These are phyloP conservation scores for Trissonchulus latispiculum DNA, from an alignment of 2,888 invertebrate species.

Conservation along the genomic window DNA sequence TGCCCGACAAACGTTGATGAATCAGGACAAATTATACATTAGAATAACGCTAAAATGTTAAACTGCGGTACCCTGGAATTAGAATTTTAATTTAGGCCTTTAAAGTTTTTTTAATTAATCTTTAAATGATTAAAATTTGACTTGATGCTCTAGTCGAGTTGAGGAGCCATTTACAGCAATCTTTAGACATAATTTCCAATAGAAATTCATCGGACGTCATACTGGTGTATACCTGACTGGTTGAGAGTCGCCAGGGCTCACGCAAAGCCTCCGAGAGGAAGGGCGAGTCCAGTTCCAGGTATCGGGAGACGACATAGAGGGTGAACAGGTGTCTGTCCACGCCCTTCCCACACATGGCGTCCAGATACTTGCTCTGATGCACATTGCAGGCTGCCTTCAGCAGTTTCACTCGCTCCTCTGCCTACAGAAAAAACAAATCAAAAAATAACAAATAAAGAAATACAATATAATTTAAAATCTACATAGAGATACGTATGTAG, in stretches of 20 bases:
- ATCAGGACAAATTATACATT: no score
- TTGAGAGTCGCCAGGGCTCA: conserved; percentile 94
- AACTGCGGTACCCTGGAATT: no score
- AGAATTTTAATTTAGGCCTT: no score
- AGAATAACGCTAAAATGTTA: no score
- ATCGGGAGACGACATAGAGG: conserved; percentile 93
- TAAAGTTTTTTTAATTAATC: background rate
- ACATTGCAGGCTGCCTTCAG: conserved; percentile 45
- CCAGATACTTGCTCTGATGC: conserved; percentile 82
- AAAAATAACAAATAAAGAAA: no score
- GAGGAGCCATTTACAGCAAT: background rate
- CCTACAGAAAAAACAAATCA: conserved; percentile 18
- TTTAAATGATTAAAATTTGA: no score
- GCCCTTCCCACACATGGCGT: conserved; percentile 95
- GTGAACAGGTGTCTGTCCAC: conserved; percentile 96
- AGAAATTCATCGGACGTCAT: background rate
- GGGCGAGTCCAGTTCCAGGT: conserved; percentile 65
- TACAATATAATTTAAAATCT: no score
- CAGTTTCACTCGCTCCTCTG: conserved; percentile 36
- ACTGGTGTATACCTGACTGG: conserved; percentile 51
- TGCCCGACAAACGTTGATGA: no score
- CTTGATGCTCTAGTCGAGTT: background rate
- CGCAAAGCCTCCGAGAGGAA: conserved; percentile 72
- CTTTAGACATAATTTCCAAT: background rate
- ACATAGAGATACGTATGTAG: no score